These are phyloP conservation scores for Aurelia aurita DNA, from an alignment of 30 jellyfish, hydroid and myxozoan species.

Conservation along the genomic window DNA sequence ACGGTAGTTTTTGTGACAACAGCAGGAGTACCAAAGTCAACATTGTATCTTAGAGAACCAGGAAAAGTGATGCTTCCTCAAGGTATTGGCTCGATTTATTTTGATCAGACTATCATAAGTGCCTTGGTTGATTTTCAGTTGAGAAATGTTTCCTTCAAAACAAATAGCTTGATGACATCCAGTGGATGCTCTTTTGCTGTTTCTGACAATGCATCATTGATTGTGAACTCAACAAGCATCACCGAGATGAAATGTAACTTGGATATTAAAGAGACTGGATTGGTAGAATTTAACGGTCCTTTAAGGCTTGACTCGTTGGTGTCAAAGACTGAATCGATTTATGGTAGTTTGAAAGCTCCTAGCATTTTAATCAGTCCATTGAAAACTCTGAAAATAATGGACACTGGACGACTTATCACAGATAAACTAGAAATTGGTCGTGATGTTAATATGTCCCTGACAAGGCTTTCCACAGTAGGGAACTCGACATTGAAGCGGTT, in stretches of 20 bases:
- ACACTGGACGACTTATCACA: conserved; percentile 12
- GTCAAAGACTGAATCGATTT: neutral
- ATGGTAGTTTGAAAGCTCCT: conserved; percentile 32
- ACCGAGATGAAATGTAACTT: conserved; percentile 20
- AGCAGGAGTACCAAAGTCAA: conserved; percentile 10
- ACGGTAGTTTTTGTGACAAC: conserved; percentile 45
- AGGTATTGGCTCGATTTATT: neutral
- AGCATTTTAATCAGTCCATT: neutral
- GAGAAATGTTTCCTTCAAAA: conserved; percentile 12
- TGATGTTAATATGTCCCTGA: conserved; percentile 7
- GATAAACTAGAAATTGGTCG: conserved; percentile 31
- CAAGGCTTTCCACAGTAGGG: conserved; percentile 19
- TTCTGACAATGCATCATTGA: conserved; percentile 11
- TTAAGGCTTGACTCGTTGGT: conserved; percentile 1
- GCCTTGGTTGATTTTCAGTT: conserved; percentile 1
- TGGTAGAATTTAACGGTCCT: conserved; percentile 2
- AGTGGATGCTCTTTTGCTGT: conserved; percentile 40
- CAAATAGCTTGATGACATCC: conserved; percentile 11
- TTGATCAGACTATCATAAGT: conserved; percentile 36
- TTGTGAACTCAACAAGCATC: conserved; percentile 28
- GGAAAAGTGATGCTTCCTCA: conserved; percentile 28
- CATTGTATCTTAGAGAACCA: conserved; percentile 30
- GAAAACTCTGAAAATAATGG: conserved; percentile 5
- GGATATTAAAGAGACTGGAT: conserved; percentile 18
- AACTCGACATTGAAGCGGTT: neutral